phyloP scores from a whole-genome alignment of 53 echinoderm and acorn worm species.

The Holothuria scabra region DNA sequence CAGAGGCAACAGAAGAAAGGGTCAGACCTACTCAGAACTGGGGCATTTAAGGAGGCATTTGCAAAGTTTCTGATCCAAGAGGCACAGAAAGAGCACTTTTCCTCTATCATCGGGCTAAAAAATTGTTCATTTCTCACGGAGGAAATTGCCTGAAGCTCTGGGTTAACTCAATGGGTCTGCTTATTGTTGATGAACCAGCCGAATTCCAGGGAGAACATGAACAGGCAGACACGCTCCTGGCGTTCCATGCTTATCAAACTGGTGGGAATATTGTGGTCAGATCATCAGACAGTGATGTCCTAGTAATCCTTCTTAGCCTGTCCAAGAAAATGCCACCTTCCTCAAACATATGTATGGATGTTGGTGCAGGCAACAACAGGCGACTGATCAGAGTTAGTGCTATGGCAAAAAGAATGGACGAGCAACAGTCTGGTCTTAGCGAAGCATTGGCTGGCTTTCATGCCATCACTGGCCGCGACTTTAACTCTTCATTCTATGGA shows the following conservation, averaged over 20 bases:
- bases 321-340: constrained; percentile 3
- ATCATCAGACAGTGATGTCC: constrained; percentile 46
- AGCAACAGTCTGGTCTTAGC: constrained; percentile 41
- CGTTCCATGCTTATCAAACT: constrained; percentile 40
- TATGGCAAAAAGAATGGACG: constrained; percentile 39
- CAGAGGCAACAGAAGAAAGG: constrained; percentile 49
- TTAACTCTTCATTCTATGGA: constrained; percentile 64
- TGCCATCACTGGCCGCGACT: constrained; percentile 60
- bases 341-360: constrained; percentile 42
- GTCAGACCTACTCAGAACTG: constrained; percentile 10
- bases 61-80: constrained; percentile 16
- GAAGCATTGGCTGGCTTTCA: constrained; percentile 49
- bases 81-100: constrained; percentile 27
- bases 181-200: constrained; percentile 33
- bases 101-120: constrained; percentile 32
- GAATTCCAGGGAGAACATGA: constrained; percentile 44
- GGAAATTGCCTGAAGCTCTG: constrained; percentile 29
- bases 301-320: constrained; percentile 1
- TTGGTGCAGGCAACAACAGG: constrained; percentile 56
- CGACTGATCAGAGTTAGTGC: constrained; percentile 54
- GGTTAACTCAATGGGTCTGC: background rate
- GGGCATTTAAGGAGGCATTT: constrained; percentile 44
- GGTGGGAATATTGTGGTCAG: constrained; percentile 45
- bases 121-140: constrained; percentile 40
- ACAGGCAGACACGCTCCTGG: constrained; percentile 51